Base-by-base conservation (phyloP, 37 sponge, comb jelly and placozoan species). In the Spongilla lacustris region DNA sequence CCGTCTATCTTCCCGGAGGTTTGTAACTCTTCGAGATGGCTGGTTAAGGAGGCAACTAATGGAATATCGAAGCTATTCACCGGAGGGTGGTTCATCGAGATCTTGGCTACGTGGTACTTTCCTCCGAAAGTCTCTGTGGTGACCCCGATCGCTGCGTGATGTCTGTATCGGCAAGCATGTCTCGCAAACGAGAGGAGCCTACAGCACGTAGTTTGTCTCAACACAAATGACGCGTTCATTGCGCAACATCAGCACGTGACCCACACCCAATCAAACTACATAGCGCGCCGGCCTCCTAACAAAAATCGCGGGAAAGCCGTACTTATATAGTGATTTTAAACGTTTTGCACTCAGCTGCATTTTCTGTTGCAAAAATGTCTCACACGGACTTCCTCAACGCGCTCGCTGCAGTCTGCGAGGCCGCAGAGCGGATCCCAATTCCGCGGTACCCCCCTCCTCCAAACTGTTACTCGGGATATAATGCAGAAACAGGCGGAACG, bases 51-150 rank as follows among this genome's bases (percentile, higher is more conserved):
- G 25, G 68, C 68, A 23, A 89, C 46, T 3, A 93, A 81, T 4
- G 90, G 46, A 5, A 75, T 33, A 36, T 89, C 82, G 34, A 96
- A 81, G 67, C 92, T 89, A 78, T 96, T 96, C 29, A 96, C 96
- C 58, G 94, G 92, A 32, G 92, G 83, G 4, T 84, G 79, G 66
- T 89, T 86, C 71, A 96, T 46, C 22, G 31, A 34, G 2, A 94
- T 30, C 11, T 75, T 71, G 9, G 90, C 90, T 6, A 90, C 70
- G 4, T 46, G 36, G 26, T 73, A 32, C 74, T 77, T 67, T 41
- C 9, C 38, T 27, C 27, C 73, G 17, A 29, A 24, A 2, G 46
- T 49, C 41, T 36, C 49, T 0, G 49, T 78, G 25, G 58, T 41
- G 27, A 38, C 49, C 25, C 14, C 21, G 58, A 58, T 58, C 19